Percentiles rank a stretch among this genome's conserved stretches.
Evolutionary conservation across 2,113 vertebrate species (phyloP).

Genomic region (Talpa occidentalis): DNA sequence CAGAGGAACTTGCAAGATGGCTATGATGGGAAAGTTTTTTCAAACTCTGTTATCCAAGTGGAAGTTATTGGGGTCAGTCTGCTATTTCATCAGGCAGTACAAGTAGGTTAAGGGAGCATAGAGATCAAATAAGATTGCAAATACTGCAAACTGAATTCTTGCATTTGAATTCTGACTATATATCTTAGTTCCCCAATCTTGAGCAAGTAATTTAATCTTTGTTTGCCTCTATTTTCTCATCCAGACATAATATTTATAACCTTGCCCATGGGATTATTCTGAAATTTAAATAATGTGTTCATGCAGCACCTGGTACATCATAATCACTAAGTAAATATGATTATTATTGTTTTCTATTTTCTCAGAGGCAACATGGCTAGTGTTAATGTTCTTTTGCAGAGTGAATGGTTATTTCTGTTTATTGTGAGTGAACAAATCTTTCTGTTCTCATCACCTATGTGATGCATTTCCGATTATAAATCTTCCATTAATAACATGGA

Average conservation of each 20-base stretch:
- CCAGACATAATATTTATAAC: neutral
- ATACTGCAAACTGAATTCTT: neutral
- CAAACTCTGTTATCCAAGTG: neutral
- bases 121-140: neutral
- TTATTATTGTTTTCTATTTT: neutral
- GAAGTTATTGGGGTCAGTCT: neutral
- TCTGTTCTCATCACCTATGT: neutral
- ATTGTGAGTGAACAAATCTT: neutral
- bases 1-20: neutral
- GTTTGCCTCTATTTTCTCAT: neutral
- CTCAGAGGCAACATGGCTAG: neutral
- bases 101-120: rapidly evolving
- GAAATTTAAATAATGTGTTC: neutral
- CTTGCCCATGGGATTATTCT: neutral
- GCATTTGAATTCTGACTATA: neutral
- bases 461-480: neutral
- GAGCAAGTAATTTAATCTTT: neutral
- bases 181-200: neutral
- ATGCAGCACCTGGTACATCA: neutral
- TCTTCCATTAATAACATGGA: rapidly evolving
- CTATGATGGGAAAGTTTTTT: neutral
- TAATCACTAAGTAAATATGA: neutral
- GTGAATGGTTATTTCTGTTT: neutral
- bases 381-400: neutral
- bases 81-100: neutral